Evolutionary conservation across 2,888 invertebrate genomes (phyloP), one percentile per base, ranked within the genome.

Genomic region (Tachystola acroxantha): DNA sequence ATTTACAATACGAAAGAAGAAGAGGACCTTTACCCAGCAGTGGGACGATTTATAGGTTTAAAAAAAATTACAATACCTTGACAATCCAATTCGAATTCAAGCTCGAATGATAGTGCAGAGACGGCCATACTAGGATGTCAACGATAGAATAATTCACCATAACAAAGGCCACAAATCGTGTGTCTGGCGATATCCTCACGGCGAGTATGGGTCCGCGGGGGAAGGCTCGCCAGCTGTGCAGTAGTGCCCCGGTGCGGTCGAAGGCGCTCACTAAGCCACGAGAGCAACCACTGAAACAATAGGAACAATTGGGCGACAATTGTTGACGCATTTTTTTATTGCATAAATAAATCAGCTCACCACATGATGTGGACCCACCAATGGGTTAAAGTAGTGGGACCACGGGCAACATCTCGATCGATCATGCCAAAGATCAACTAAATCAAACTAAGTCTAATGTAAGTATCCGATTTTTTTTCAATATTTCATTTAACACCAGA

Each of bases 141-240:
- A 79, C 65, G 0, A 43, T 31, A 1, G 53, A 41, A 0, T 61
- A 52, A 11, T 68, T 61, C 3, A 79, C 45, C 0, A 57, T 43
- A 0, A 60, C 45, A 0, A 59, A 72, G 0, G 80, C 73, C 2
- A 79, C 61, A 48, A 61, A 78, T 0, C 85, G 60, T 0, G 84
- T 70, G 46, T 86, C 68, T 0, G 85, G 85, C 1, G 85, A 82
- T 16, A 86, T 68, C 7, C 69, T 49, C 1, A 69, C 63, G 0
- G 60, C 45, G 2, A 63, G 48, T 9, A 78, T 53, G 0, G 69
- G 50, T 2, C 43, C 47, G 0, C 34, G 37, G 1, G 43, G 33
- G 0, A 50, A 40, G 0, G 52, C 39, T 1, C 44, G 39, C 41
- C 53, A 59, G 33, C 39, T 53, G 14, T 74, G 58, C 1, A 40